Base-by-base conservation (phyloP, 2,888 invertebrate species). In the Ennomos fuscantarius region DNA sequence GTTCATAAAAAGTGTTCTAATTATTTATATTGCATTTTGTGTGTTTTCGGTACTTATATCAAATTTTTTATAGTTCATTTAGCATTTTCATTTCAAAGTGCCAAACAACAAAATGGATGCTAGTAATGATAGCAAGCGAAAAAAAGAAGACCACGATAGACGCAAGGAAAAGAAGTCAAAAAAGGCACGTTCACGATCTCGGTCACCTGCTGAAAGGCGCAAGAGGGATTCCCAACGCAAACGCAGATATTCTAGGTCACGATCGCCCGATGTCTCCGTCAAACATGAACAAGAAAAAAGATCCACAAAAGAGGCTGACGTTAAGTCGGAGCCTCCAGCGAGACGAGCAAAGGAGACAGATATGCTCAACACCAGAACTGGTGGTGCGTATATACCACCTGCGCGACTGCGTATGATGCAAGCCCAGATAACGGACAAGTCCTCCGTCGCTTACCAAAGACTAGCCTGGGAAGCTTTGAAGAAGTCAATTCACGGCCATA, bases 391-490 rank as follows among this genome's bases (percentile, higher is more conserved):
- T 76, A 99, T 99, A 74, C 99, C 99, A 0, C 99, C 99, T 0
- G 99, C 99, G 0, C 98, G 97, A 78, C 92, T 99, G 39, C 94
- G 97, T 15, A 94, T 99, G 94, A 97, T 99, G 97, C 99, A 99
- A 87, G 97, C 96, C 0, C 96, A 97, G 83, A 98, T 99, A 49
- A 97, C 97, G 0, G 99, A 99, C 78, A 99, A 99, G 92, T 94
- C 96, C n/a, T 97, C 98, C 61, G 95, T 96, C 24, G 97, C 97
- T 1, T 99, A 97, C 87, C 99, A 99, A 84, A 93, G 99, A 68
- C 95, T 99, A 46, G 97, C 99, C 1, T 99, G 99, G 99, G 99
- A 99, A 90, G 98, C 99, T 0, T 88, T 99, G 15, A 99, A 99
- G 82, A 99, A 99, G 84, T 99, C 98, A 8, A 97, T 99, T 65